phyloP scores from a whole-genome alignment of 2,113 vertebrate species.

The Gavia stellata region DNA sequence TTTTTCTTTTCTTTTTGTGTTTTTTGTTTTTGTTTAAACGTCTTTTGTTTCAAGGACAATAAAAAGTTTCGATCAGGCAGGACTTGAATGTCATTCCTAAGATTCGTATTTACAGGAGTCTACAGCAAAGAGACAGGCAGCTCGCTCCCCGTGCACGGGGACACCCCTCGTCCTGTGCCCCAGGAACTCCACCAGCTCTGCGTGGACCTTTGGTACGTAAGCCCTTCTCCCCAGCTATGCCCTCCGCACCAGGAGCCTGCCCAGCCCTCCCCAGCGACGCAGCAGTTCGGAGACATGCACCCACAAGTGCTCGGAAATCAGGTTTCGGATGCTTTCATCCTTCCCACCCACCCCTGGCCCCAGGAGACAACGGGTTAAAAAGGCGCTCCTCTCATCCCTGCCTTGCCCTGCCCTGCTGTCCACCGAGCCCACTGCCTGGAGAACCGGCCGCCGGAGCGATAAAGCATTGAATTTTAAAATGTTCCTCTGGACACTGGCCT shows the following conservation, averaged over 20 bases:
- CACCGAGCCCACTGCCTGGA: constrained; percentile 33
- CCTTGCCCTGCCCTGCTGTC: constrained; percentile 55
- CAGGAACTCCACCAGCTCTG: constrained; percentile 63
- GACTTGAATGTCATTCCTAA: constrained; percentile 75
- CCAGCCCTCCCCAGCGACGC: constrained; percentile 39
- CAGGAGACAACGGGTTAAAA: constrained; percentile 19
- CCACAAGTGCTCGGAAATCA: not conserved
- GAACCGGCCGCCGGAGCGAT: not conserved
- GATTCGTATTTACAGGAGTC: constrained; percentile 75
- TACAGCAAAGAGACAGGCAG: constrained; percentile 71
- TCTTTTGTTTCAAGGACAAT: constrained; percentile 68
- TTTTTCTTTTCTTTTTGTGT: not conserved
- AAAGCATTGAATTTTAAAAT: constrained; percentile 57
- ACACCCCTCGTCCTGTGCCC: constrained; percentile 54
- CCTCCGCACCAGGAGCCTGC: constrained; percentile 45
- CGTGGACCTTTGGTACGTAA: constrained; percentile 78
- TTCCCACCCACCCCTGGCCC: constrained; percentile 18
- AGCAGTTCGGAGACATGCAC: constrained; percentile 36
- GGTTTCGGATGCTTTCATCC: not conserved
- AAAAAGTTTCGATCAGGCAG: constrained; percentile 73
- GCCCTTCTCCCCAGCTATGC: constrained; percentile 71
- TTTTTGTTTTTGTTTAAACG: not conserved
- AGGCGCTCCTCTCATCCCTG: constrained; percentile 49
- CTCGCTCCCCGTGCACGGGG: not conserved
- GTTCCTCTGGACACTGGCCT: constrained; percentile 61